Evolutionary conservation across 2,797 vertebrate species (phyloP).

Genomic region (Lagorchestes hirsutus): DNA sequence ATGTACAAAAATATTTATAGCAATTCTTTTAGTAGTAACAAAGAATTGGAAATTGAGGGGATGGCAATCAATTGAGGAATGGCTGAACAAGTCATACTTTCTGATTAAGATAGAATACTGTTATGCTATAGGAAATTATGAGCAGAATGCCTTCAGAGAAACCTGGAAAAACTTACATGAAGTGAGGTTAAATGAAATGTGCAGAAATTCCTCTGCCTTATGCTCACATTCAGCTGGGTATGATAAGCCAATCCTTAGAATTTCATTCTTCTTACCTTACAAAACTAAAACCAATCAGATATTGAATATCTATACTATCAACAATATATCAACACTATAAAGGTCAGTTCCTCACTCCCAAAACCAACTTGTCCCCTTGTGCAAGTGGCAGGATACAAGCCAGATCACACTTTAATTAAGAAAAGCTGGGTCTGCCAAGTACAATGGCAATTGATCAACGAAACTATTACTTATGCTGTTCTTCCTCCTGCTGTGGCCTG

Average conservation of each 20-base stretch:
- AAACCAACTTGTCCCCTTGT: background rate
- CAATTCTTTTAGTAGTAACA: background rate
- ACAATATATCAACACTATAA: too few species aligned
- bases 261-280: background rate
- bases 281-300: background rate
- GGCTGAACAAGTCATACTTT: background rate
- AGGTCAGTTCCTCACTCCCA: background rate
- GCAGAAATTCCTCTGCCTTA: background rate
- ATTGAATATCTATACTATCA: too few species aligned
- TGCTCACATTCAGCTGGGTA: background rate
- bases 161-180: background rate
- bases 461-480: background rate
- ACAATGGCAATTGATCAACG: background rate
- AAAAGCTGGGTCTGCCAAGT: background rate
- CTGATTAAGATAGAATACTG: background rate
- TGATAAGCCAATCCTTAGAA: background rate
- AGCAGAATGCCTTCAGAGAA: background rate
- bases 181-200: background rate
- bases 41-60: background rate
- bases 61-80: background rate
- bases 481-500: background rate
- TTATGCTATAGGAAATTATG: background rate
- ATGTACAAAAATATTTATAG: background rate
- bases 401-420: background rate
- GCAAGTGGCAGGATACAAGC: background rate